Conservation (phyloP, 2,797 vertebrate species). For the Sebastes iracundus region DNA sequence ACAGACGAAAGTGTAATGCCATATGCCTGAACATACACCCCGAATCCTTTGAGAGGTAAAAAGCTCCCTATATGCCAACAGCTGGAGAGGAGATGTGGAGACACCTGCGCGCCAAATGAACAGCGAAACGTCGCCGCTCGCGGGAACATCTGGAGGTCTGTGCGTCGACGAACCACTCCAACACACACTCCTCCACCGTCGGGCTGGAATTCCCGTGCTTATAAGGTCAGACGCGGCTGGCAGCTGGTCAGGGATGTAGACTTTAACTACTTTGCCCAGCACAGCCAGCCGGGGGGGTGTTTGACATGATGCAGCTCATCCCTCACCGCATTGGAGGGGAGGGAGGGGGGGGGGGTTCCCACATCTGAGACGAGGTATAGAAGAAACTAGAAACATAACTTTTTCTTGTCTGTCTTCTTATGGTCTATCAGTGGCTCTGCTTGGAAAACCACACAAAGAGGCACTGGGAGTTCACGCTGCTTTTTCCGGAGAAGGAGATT, state of each 20-base stretch:
- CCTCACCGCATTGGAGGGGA: slow-evolving; percentile 2
- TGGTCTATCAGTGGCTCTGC: slow-evolving; percentile 58
- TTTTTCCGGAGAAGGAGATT: slow-evolving; percentile 45
- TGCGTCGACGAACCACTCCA: slow-evolving; percentile 65
- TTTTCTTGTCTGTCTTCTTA: slow-evolving; percentile 56
- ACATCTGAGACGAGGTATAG: slow-evolving; percentile 72
- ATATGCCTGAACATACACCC: slow-evolving; percentile 79
- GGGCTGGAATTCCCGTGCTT: slow-evolving; percentile 68
- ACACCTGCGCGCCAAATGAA: slow-evolving; percentile 85
- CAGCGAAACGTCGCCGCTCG: slow-evolving; percentile 60
- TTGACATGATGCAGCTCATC: slow-evolving; percentile 73
- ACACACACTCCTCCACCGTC: slow-evolving; percentile 54
- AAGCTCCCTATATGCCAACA: slow-evolving; percentile 72
- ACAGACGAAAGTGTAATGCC: slow-evolving; percentile 79
- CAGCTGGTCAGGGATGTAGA: slow-evolving; percentile 72
- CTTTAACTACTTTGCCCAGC: slow-evolving; percentile 62
- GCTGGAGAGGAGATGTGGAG: slow-evolving; percentile 82
- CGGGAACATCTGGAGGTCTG: slow-evolving; percentile 81
- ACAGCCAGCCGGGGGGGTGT: slow-evolving; percentile 42
- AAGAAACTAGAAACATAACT: slow-evolving; percentile 69
- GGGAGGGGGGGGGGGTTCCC: slow-evolving; percentile 13
- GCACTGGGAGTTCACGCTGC: slow-evolving; percentile 57
- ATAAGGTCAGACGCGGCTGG: slow-evolving; percentile 74
- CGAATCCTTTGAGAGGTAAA: slow-evolving; percentile 78
- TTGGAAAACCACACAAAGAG: slow-evolving; percentile 68